Evolutionary conservation across 2,797 vertebrate species (phyloP).

Genomic region (Tadarida brasiliensis): DNA sequence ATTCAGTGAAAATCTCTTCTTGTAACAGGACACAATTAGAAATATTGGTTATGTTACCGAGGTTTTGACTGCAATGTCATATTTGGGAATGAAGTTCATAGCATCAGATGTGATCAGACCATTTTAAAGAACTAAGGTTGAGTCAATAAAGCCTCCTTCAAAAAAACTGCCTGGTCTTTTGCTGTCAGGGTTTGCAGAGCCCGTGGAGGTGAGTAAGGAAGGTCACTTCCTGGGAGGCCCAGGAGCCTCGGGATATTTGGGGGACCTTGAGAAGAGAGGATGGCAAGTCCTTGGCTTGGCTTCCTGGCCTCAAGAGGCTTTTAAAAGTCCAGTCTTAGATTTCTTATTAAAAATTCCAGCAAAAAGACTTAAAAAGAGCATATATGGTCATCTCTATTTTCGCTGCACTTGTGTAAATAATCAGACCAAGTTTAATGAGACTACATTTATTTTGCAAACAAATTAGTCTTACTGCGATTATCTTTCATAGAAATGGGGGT

Average conservation of each 20-base stretch:
- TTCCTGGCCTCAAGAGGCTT: not conserved
- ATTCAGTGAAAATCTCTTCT: not conserved
- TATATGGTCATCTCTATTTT: not conserved
- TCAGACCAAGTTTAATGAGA: not conserved
- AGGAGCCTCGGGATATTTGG: not conserved
- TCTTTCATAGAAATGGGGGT: not conserved
- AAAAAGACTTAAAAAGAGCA: not conserved
- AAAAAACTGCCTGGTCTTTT: not conserved
- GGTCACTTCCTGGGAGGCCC: not conserved
- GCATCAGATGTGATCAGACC: not conserved
- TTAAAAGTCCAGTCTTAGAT: not conserved
- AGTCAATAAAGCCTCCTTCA: not conserved
- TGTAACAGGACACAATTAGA: not conserved
- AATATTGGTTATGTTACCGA: not conserved
- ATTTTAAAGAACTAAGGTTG: not conserved
- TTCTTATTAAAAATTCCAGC: not conserved
- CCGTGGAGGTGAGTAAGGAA: not conserved
- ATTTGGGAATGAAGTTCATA: not conserved
- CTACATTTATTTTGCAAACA: not conserved
- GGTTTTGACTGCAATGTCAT: not conserved
- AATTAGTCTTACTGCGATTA: not conserved
- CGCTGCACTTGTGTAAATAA: not conserved
- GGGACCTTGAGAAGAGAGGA: not conserved
- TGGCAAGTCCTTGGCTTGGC: not conserved
- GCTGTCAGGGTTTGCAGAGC: not conserved